Evolutionary conservation across 2,113 vertebrate genomes (phyloP), one percentile per base, ranked within the genome.

Genomic region (Cheirogaleus medius): DNA sequence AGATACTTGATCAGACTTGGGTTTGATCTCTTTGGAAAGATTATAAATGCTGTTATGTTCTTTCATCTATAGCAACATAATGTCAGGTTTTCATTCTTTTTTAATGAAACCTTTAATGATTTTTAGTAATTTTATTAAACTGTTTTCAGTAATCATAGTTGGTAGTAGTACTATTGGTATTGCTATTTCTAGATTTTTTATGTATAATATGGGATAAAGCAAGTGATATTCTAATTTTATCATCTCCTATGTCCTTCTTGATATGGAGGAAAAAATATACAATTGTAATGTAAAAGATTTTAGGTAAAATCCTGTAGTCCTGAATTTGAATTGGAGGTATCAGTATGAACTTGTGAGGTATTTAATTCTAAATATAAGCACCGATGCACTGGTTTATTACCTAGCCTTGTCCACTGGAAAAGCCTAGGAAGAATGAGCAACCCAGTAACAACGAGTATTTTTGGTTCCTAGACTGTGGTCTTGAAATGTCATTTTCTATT

Each of bases 101-200:
- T 76, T 39, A 66, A 84, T 73, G 32, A 74, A 87, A 92, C n/a
- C 4, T 63, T 71, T 37, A 74, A 77, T 34, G 71, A 69, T 76
- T 76, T 88, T 85, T 54, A 80, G 49, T 21, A 77, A 71, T 66
- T 93, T 49, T 90, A 81, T 68, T 95, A 71, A 86, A 76, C 20
- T 89, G 14, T 91, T 94, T 87, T 86, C n/a, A 89, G 39, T 68
- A 63, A 42, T 81, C 56, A 77, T n/a, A 96, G 39, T 47, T 37
- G 37, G 54, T 63, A 5, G 12, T 63, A 1, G 13, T 14, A 25
- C n/a, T 44, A n/a, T 37, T 37, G 34, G 18, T 84, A 66, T 73
- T 87, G 27, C 42, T 58, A 29, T 29, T 52, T 49, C 58, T 73
- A 47, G 34, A 73, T 73, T 80, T 64, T 77, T 44, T 58, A 49